Conservation (phyloP, 2,113 vertebrate genomes). For the Propithecus coquereli region DNA sequence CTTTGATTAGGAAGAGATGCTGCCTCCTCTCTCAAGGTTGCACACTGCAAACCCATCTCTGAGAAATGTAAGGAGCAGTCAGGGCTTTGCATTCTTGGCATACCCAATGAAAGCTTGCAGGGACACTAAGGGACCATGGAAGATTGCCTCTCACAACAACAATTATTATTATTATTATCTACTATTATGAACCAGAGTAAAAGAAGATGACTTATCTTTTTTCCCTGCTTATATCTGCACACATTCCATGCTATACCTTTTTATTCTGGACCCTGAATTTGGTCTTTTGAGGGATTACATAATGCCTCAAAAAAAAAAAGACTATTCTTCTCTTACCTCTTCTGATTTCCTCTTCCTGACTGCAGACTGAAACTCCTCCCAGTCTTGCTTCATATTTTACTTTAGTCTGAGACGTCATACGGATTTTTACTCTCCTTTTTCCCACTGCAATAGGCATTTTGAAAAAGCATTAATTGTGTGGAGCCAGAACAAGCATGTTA, state of each 20-base stretch:
- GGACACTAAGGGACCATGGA: neutral
- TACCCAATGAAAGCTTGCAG: neutral
- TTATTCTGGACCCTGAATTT: neutral
- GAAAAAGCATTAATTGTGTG: constrained; percentile 21
- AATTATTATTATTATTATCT: neutral
- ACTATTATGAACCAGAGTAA: neutral
- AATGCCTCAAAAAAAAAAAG: neutral
- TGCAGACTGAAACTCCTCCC: neutral
- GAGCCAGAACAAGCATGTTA: neutral
- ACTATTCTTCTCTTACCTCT: neutral
- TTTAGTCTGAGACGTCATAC: neutral
- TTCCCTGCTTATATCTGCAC: neutral
- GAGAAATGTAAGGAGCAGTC: neutral
- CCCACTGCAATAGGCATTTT: neutral
- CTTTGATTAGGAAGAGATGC: neutral
- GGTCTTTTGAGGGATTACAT: neutral
- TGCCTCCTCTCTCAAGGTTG: neutral
- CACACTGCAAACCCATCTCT: neutral
- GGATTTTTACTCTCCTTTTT: neutral
- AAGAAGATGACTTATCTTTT: neutral
- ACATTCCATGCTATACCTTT: neutral
- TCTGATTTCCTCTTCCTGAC: constrained; percentile 19
- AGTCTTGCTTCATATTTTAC: neutral
- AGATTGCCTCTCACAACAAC: neutral
- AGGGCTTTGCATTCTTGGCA: neutral